Evolutionary conservation across 2,113 vertebrate species (phyloP), one percentile per base, ranked within the genome.

Genomic region (Anhinga rufa): DNA sequence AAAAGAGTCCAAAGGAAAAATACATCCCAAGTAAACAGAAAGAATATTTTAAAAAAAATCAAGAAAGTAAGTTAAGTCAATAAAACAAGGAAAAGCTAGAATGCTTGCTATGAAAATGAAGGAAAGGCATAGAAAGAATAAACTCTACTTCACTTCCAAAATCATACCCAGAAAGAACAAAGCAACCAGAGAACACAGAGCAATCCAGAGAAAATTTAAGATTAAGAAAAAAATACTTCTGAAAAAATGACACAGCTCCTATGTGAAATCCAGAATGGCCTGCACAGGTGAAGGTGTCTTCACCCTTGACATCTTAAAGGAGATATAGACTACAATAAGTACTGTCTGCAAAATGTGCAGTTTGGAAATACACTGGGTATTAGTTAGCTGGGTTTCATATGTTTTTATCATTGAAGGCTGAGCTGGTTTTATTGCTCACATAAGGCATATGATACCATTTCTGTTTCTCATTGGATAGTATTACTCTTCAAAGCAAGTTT

Each of bases 1-100:
- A 94, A 86, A 95, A n/a, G 14, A 79, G 24, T 96, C 82, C 79
- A 88, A 88, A 88, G 60, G 79, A 95, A 93, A 91, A 88, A 68
- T 10, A 36, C 25, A 84, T 36, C 48, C 64, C 19, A 49, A 72
- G 38, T 31, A 93, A 86, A 88, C 22, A 95, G 57, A 89, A 64
- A 60, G 3, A n/a, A 16, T 62, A 34, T 18, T 61, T 9, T 82
- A 74, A 49, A 42, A 52, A 55, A 69, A 29, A 79, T 29, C 32
- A 82, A 57, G 69, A 79, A 86, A 87, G 38, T 38, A 71, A 82
- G 61, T 46, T 46, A 70, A 65, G 46, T 51, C 68, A 71, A 61
- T 54, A 85, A 92, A 90, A 29, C 12, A 80, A 38, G 29, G 32
- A 61, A 46, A 87, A 55, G 12, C 16, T 70, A 51, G 29, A 80